These are phyloP conservation scores for Corythornis vintsioides DNA, from an alignment of 2,113 vertebrate species.

Conservation along the genomic window DNA sequence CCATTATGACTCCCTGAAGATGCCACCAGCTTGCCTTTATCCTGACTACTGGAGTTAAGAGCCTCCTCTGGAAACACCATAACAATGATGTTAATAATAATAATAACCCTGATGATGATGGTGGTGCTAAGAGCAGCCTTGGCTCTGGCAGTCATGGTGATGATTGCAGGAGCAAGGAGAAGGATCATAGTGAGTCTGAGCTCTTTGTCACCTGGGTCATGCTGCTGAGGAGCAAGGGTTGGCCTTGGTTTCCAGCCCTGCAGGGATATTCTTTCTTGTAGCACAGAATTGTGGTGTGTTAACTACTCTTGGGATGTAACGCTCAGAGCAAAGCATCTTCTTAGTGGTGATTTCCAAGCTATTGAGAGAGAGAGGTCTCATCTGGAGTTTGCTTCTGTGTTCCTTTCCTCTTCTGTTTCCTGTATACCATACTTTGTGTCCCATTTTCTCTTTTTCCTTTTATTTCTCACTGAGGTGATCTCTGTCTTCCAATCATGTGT, in stretches of 20 bases:
- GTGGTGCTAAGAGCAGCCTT: constrained; percentile 46
- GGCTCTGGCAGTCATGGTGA: constrained; percentile 45
- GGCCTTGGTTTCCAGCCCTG: neutral
- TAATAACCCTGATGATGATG: constrained; percentile 62
- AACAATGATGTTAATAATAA: constrained; percentile 74
- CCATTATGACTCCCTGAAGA: constrained; percentile 72
- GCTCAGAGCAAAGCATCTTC: neutral
- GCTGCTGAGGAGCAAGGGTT: neutral
- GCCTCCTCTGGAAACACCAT: constrained; percentile 65
- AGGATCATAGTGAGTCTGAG: constrained; percentile 12
- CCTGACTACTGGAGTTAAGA: constrained; percentile 54
- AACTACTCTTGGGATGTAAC: neutral
- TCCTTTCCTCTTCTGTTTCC: neutral
- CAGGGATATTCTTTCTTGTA: neutral
- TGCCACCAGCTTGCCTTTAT: constrained; percentile 72
- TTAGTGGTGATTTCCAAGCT: neutral
- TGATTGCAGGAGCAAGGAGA: constrained; percentile 33
- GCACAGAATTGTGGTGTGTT: neutral
- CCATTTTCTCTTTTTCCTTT: neutral
- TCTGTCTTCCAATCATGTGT: neutral
- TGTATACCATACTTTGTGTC: neutral
- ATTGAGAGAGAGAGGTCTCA: neutral
- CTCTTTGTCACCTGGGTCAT: constrained; percentile 30
- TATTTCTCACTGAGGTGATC: neutral
- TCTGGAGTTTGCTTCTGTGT: neutral